Conservation (phyloP, 1,140 invertebrate species). For the Globodera ellingtonae region DNA sequence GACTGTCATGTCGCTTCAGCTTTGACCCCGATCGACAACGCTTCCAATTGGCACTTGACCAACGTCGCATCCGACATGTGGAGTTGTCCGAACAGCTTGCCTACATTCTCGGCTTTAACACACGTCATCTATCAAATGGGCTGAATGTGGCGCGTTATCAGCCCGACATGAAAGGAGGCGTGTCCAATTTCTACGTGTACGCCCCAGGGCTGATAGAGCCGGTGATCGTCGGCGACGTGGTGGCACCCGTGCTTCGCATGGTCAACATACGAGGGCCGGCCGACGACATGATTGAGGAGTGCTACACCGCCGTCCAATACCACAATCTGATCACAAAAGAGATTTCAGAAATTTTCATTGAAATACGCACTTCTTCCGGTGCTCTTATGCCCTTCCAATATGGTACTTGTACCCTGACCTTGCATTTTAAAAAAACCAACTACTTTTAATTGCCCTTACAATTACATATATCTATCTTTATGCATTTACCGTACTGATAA, state of each 20-base stretch:
- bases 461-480: neutral
- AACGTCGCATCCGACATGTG: neutral
- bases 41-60: neutral
- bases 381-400: conserved; percentile 15
- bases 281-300: conserved; percentile 23
- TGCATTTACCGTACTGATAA: neutral
- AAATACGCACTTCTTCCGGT: conserved; percentile 19
- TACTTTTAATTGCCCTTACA: neutral
- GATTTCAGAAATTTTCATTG: conserved; percentile 28
- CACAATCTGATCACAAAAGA: conserved; percentile 28
- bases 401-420: neutral
- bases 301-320: conserved; percentile 21
- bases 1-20: neutral
- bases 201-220: conserved; percentile 40
- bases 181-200: conserved; percentile 31
- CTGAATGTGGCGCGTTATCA: neutral
- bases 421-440: neutral
- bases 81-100: neutral
- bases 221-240: conserved; percentile 28
- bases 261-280: conserved; percentile 6
- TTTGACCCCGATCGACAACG: neutral
- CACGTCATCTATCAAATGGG: neutral
- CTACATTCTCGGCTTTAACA: neutral
- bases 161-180: conserved; percentile 17
- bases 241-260: conserved; percentile 30